Evolutionary conservation across 2,797 vertebrate species (phyloP).

Genomic region (Cyclopterus lumpus): DNA sequence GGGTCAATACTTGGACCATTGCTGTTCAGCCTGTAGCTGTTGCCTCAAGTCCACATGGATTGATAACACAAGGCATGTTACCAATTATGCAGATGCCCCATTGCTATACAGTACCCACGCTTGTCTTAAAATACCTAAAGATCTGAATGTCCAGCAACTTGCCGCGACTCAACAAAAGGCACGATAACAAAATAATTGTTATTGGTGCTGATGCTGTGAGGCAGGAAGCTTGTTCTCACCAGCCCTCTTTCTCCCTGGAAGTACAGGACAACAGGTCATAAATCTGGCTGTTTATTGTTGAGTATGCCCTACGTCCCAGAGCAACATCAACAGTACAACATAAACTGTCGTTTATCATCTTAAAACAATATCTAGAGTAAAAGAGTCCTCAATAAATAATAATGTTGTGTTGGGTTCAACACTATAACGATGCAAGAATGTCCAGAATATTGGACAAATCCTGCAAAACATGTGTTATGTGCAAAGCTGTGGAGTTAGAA

Average conservation of each 20-base stretch:
- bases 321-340: background rate
- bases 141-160: slow-evolving; percentile 19
- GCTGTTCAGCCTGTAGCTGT: slow-evolving; percentile 4
- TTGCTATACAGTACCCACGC: background rate
- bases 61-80: background rate
- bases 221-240: slow-evolving; percentile 30
- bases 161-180: slow-evolving; percentile 7
- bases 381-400: background rate
- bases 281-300: slow-evolving; percentile 14
- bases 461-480: background rate
- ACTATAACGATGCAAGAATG: background rate
- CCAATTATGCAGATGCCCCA: slow-evolving; percentile 20
- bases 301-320: slow-evolving; percentile 2
- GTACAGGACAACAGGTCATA: slow-evolving; percentile 7
- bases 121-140: slow-evolving; percentile 1
- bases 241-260: slow-evolving; percentile 7
- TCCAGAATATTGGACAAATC: background rate
- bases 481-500: background rate
- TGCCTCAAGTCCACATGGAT: slow-evolving; percentile 6
- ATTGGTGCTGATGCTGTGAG: slow-evolving; percentile 3
- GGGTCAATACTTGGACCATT: slow-evolving; percentile 20
- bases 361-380: background rate
- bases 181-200: background rate
- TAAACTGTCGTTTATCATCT: background rate
- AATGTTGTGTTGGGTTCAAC: background rate